phyloP scores from a whole-genome alignment of 2,888 invertebrate genomes.

The Caenorhabditis wallacei region DNA sequence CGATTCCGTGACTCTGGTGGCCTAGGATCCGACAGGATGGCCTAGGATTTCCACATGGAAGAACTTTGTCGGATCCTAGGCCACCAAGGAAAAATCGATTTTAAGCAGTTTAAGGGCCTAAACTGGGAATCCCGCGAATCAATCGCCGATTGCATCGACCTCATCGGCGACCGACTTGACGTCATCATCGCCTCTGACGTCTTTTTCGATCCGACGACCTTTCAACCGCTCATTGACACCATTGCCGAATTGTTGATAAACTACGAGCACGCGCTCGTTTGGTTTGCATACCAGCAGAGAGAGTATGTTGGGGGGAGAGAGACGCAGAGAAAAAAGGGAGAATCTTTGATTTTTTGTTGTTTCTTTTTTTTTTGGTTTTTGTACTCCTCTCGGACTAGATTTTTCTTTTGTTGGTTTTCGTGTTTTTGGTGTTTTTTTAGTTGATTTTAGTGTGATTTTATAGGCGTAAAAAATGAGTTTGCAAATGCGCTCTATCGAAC shows the following conservation, averaged over 20 bases:
- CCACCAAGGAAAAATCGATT: too few species aligned
- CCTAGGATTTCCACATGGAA: slow-evolving; percentile 31
- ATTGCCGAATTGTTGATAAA: slow-evolving; percentile 66
- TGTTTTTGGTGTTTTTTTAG: too few species aligned
- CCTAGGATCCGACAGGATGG: too few species aligned
- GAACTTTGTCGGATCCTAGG: too few species aligned
- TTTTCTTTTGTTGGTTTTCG: too few species aligned
- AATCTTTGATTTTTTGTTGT: too few species aligned
- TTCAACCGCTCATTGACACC: slow-evolving; percentile 71
- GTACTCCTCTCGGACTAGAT: too few species aligned
- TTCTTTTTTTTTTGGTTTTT: background rate
- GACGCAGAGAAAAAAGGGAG: slow-evolving; percentile 2
- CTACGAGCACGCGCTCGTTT: slow-evolving; percentile 68
- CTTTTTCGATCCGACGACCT: slow-evolving; percentile 78
- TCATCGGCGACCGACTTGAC: slow-evolving; percentile 62
- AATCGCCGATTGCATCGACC: slow-evolving; percentile 14
- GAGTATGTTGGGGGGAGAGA: slow-evolving; percentile 69
- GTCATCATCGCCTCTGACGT: slow-evolving; percentile 79
- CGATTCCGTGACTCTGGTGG: too few species aligned
- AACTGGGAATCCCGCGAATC: slow-evolving; percentile 61
- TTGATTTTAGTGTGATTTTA: too few species aligned
- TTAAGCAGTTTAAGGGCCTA: slow-evolving; percentile 62
- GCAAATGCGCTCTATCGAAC: too few species aligned
- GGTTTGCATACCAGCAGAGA: slow-evolving; percentile 79
- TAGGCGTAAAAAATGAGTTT: too few species aligned